A percentile compares a stretch with the other conserved stretches of the same genome.
These are phyloP conservation scores for Periplaneta americana DNA, from an alignment of 1,140 invertebrate genomes.

Conservation along the genomic window DNA sequence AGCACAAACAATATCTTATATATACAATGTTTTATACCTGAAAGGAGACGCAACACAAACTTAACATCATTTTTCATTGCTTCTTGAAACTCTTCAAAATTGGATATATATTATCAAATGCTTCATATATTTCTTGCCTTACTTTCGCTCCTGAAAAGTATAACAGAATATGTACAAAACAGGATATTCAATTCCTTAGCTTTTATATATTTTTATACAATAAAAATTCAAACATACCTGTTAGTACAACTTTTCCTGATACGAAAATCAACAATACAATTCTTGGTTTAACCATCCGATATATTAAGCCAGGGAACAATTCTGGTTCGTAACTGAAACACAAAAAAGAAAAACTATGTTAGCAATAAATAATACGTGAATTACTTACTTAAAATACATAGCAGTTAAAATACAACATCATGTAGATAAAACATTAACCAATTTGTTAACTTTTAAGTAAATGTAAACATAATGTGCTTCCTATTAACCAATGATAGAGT, in stretches of 20 bases:
- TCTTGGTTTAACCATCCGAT: slow-evolving; percentile 98
- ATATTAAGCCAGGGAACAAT: slow-evolving; percentile 97
- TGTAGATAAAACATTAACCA: no score
- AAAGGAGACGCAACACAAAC: background rate
- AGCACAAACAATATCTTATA: background rate
- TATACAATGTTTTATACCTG: background rate
- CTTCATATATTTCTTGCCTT: slow-evolving; percentile 96
- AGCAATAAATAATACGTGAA: no score
- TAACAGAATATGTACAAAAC: slow-evolving; percentile 10
- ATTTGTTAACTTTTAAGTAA: no score
- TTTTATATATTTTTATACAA: no score
- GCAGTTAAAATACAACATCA: no score
- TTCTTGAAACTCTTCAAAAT: slow-evolving; percentile 99
- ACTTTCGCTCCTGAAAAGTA: slow-evolving; percentile 88
- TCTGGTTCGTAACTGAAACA: slow-evolving; percentile 79
- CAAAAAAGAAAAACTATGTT: no score
- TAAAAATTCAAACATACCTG: slow-evolving; percentile 51
- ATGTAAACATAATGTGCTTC: no score
- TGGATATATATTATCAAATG: slow-evolving; percentile 99
- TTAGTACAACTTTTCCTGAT: slow-evolving; percentile 96
- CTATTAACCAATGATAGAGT: no score
- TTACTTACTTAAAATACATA: no score
- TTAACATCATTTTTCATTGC: slow-evolving; percentile 37
- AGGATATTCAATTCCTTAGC: no score
- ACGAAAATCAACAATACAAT: slow-evolving; percentile 99